Evolutionary conservation across 2,797 vertebrate genomes (phyloP).

Genomic region (Heterohyrax brucei): DNA sequence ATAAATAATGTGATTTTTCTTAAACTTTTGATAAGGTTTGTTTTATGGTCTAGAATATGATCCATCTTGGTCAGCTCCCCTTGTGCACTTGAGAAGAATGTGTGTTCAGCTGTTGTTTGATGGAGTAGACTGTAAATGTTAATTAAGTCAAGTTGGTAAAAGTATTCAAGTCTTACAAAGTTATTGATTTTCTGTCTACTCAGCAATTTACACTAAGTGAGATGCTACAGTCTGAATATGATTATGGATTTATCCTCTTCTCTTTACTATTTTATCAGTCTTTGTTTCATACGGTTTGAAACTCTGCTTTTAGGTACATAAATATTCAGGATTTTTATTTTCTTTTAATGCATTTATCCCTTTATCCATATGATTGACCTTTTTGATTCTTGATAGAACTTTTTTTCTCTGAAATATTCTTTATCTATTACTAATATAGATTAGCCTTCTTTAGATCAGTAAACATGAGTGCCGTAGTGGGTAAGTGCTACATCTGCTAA

Average conservation of each 20-base stretch:
- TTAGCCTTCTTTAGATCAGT: constrained; percentile 13
- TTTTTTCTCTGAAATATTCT: background rate
- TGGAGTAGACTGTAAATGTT: background rate
- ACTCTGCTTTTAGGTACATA: background rate
- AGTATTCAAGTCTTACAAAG: background rate
- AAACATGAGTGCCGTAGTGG: no score
- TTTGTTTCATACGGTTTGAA: constrained; percentile 41
- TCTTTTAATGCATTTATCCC: background rate
- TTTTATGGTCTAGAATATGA: background rate
- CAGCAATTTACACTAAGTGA: background rate
- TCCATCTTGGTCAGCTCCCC: background rate
- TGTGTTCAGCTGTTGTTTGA: background rate
- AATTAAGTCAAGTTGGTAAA: background rate
- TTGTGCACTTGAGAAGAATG: background rate
- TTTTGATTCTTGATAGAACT: background rate
- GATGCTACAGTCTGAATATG: background rate
- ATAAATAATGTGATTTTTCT: background rate
- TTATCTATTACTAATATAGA: background rate
- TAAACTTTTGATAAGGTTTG: background rate
- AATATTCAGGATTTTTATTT: background rate
- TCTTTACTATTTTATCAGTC: background rate
- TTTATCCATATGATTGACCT: background rate
- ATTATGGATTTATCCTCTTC: background rate
- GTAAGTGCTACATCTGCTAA: no score
- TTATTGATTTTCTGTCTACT: background rate